Evolutionary conservation across 2,113 vertebrate genomes (phyloP), one percentile per base, ranked within the genome.

Genomic region (Pluvianellus socialis): DNA sequence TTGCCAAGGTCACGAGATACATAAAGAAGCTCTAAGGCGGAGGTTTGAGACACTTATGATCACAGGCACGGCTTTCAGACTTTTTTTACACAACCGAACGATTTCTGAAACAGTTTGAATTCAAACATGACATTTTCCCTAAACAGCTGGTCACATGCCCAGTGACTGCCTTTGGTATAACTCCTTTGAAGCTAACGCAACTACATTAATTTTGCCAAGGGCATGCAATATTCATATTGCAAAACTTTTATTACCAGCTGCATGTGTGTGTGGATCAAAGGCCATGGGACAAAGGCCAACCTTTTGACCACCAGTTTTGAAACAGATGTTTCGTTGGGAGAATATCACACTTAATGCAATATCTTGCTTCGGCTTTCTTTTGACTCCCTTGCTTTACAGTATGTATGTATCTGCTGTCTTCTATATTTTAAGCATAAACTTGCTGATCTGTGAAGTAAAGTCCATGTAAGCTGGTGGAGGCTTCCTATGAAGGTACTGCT

Each of bases 221-320:
- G 18, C 16, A 6, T 21, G 14, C 32, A 94, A 72, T 70, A 79
- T 59, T 79, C 62, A 14, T 19, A 14, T 79, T 88, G 73, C 70
- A 93, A 92, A 86, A 82, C 49, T 84, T 94, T 82, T 90, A 88
- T 94, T 72, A 47, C 49, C 74, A 35, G 47, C 52, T 94, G 45
- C 42, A 33, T n/a, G 10, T 50, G n/a, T 68, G 40, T 17, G 7
- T 7, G 27, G 76, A 67, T 72, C 79, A 92, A 97, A 96, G 90
- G 30, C 55, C 61, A 28, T 4, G 6, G 61, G 47, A 79, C 79
- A 89, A 94, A 89, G 66, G 30, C 52, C 47, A 70, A 21, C 7
- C 13, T 66, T 96, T 65, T 33, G 66, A 72, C 55, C 38, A 52
- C 23, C 27, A 24, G 38, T 59, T 84, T 95, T 85, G 70, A 81